Base-by-base conservation (phyloP, 1,140 invertebrate species). In the Ips nitidus region DNA sequence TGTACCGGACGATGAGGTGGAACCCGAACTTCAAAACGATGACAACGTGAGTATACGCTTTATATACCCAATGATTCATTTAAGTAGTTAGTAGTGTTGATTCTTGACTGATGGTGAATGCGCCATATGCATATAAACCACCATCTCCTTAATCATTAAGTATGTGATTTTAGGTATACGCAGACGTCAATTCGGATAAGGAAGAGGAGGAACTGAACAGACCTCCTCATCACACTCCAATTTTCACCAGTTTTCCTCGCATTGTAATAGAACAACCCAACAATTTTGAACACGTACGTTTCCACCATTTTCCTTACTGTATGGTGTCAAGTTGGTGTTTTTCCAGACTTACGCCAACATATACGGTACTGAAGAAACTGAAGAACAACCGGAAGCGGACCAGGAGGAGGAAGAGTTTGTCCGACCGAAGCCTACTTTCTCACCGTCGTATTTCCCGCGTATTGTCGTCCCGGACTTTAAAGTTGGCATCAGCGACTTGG, bases 381-480 rank as follows among this genome's bases (percentile, higher is more conserved):
- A 55, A 2, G 52, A 5, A 37, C 8, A 38, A 6, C 8, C n/a
- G 37, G 52, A 55, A 55, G 2, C 1, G 37, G 36, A n/a, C 1
- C n/a, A 4, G 37, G 52, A 55, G 36, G 52, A 55, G 36, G 52
- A 55, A 1, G 2, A 22, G 37, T 8, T 36, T 36, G 52, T 36
- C 1, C n/a, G 37, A 55, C 60, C 8, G 5, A 65, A 65, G 45
- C 63, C 63, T n/a, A 41, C 39, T 6, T 65, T 65, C 39, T 41
- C 52, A 2, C 22, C 41, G n/a, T 22, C 53, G 3, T 45, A 42
- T 36, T 65, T 65, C 37, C 63, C 63, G 36, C 38, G 63, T 1
- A 37, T 65, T 37, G 63, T 40, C 2, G 7, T 52, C 36, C 7
- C 41, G n/a, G 53, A 65, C 37, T 7, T 53, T 41, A 41, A 37